Evolutionary conservation across 2,888 invertebrate genomes (phyloP).

Genomic region (Lithosia quadra): DNA sequence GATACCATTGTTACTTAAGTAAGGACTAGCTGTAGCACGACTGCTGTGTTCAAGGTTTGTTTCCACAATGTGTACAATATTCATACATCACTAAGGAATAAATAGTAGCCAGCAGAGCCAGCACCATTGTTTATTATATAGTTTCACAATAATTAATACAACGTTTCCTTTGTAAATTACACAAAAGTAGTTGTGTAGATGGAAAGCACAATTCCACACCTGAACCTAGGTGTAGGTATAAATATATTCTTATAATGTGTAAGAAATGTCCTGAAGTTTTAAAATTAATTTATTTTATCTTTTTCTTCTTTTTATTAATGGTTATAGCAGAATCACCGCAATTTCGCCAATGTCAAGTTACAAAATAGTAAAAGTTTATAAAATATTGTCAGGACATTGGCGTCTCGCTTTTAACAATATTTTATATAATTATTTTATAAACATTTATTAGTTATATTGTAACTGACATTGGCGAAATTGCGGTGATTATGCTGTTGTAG

Average conservation of each 20-base stretch:
- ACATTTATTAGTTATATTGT: too few relatives aligned
- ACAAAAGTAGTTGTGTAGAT: background rate
- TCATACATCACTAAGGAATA: constrained; percentile 26
- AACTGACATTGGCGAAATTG: too few relatives aligned
- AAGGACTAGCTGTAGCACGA: constrained; percentile 27
- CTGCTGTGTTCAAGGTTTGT: constrained; percentile 63
- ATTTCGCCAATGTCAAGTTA: too few relatives aligned
- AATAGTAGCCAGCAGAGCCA: constrained; percentile 17
- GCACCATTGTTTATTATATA: background rate
- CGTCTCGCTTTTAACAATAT: too few relatives aligned
- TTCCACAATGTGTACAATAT: constrained; percentile 49
- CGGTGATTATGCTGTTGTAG: too few relatives aligned
- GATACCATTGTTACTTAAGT: constrained; percentile 58
- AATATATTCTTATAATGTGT: background rate
- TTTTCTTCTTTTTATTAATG: too few relatives aligned
- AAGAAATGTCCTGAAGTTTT: background rate
- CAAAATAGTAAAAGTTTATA: too few relatives aligned
- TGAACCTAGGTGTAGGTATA: background rate
- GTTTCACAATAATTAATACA: background rate
- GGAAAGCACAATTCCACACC: background rate
- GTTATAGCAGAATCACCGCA: background rate
- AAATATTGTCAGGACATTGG: too few relatives aligned
- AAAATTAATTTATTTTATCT: too few relatives aligned
- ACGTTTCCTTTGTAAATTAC: background rate
- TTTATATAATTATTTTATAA: too few relatives aligned